Conservation (phyloP, 2,797 vertebrate genomes). For the Trematocara caparti region DNA sequence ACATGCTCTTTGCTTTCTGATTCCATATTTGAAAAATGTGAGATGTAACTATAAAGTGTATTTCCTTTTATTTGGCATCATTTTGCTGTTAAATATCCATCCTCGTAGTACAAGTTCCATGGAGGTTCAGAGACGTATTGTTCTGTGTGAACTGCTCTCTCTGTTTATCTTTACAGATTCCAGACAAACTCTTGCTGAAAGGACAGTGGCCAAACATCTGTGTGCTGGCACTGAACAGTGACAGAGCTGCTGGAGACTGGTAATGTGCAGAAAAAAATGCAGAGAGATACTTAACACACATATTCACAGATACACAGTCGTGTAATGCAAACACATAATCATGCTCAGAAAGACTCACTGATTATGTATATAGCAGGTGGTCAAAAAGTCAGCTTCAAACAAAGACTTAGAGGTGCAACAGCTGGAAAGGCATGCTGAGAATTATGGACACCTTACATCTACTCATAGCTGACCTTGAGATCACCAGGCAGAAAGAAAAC, state of each 20-base stretch:
- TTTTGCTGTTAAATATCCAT: neutral
- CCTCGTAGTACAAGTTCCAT: neutral
- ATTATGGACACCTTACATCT: neutral
- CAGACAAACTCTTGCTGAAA: slow-evolving; percentile 64
- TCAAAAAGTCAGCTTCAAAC: neutral
- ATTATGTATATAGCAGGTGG: slow-evolving; percentile 10
- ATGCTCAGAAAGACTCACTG: neutral
- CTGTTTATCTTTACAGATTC: slow-evolving; percentile 77
- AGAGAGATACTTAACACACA: slow-evolving; percentile 37
- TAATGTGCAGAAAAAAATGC: slow-evolving; percentile 50
- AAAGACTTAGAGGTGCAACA: neutral
- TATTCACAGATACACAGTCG: neutral
- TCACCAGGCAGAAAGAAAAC: neutral
- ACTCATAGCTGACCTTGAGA: neutral
- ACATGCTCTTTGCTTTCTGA: neutral
- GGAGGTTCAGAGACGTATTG: slow-evolving; percentile 63
- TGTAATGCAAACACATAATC: neutral
- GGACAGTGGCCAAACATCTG: slow-evolving; percentile 76
- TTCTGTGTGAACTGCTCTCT: slow-evolving; percentile 70
- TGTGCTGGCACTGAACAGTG: slow-evolving; percentile 67
- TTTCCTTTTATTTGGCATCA: neutral
- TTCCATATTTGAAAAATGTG: neutral
- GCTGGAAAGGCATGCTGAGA: neutral
- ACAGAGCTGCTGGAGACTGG: slow-evolving; percentile 73
- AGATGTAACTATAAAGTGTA: neutral